Conservation (phyloP, 2,113 vertebrate species). For the Cygnus buccinator region DNA sequence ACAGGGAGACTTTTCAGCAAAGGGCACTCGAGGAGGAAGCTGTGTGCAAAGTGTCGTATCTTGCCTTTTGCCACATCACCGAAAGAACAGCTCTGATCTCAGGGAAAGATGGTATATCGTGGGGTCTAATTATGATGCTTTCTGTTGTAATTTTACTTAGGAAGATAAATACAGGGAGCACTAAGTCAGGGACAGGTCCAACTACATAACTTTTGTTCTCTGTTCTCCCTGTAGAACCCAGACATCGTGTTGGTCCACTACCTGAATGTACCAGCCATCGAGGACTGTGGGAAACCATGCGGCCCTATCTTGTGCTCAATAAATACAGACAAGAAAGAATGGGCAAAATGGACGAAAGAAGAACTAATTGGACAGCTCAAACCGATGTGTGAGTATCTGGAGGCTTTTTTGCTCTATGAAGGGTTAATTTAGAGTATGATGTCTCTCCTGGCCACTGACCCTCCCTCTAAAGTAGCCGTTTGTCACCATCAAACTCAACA, state of each 20-base stretch:
- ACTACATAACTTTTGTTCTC: background rate
- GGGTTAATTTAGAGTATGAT: background rate
- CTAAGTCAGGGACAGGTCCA: background rate
- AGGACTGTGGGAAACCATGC: conserved; percentile 98
- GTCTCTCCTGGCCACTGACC: background rate
- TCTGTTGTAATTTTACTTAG: background rate
- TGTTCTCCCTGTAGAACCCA: conserved; percentile 86
- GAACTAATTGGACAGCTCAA: conserved; percentile 98
- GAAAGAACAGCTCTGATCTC: background rate
- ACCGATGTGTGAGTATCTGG: conserved; percentile 95
- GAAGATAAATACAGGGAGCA: background rate
- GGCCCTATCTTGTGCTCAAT: conserved; percentile 99
- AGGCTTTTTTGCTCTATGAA: background rate
- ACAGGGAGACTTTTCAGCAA: background rate
- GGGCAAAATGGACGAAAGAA: conserved; percentile 99
- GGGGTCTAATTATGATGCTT: background rate
- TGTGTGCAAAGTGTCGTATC: rapidly evolving
- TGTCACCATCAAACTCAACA: background rate
- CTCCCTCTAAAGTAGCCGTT: background rate
- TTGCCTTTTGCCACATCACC: background rate
- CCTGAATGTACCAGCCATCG: conserved; percentile 98
- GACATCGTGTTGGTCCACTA: conserved; percentile 99
- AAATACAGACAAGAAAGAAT: conserved; percentile 99
- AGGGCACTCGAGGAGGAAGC: background rate
- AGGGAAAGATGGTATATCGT: rapidly evolving